Conservation (phyloP, 2,113 vertebrate genomes). For the Poeciliopsis prolifica region DNA sequence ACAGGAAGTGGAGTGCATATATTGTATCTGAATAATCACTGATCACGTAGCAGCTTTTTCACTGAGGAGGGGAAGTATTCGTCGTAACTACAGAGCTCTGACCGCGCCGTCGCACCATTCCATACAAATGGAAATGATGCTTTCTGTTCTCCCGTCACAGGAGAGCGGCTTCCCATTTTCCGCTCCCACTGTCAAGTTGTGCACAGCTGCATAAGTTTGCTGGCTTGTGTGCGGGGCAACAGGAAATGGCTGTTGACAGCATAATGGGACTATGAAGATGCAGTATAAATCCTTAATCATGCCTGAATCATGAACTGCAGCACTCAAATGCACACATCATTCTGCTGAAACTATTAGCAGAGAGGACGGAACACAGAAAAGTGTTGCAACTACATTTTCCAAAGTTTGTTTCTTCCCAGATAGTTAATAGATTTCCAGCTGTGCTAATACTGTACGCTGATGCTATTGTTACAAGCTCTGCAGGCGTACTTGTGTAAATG, state of each 20-base stretch:
- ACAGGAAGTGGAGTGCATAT: slow-evolving; percentile 23
- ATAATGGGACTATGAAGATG: slow-evolving; percentile 72
- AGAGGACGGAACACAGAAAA: slow-evolving; percentile 10
- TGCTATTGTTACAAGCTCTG: not conserved
- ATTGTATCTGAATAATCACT: slow-evolving; percentile 61
- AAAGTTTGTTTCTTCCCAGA: slow-evolving; percentile 10
- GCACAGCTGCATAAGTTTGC: slow-evolving; percentile 72
- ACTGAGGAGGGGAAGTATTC: slow-evolving; percentile 48
- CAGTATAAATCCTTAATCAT: slow-evolving; percentile 78
- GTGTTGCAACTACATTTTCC: slow-evolving; percentile 11
- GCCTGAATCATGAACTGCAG: slow-evolving; percentile 73
- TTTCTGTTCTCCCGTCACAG: slow-evolving; percentile 78
- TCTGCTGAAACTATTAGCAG: slow-evolving; percentile 31
- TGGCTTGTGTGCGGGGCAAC: slow-evolving; percentile 56
- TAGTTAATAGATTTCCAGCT: not conserved
- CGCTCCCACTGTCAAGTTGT: slow-evolving; percentile 71
- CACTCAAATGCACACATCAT: slow-evolving; percentile 60
- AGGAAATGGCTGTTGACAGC: slow-evolving; percentile 75
- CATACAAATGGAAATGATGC: slow-evolving; percentile 77
- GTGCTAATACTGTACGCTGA: not conserved
- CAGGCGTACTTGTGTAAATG: not conserved
- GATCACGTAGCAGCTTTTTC: slow-evolving; percentile 49
- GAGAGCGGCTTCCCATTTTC: slow-evolving; percentile 75
- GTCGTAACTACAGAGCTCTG: slow-evolving; percentile 43
- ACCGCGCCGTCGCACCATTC: slow-evolving; percentile 52